These are phyloP conservation scores for Xestia sexstrigata DNA, from an alignment of 2,888 invertebrate species.

Conservation along the genomic window DNA sequence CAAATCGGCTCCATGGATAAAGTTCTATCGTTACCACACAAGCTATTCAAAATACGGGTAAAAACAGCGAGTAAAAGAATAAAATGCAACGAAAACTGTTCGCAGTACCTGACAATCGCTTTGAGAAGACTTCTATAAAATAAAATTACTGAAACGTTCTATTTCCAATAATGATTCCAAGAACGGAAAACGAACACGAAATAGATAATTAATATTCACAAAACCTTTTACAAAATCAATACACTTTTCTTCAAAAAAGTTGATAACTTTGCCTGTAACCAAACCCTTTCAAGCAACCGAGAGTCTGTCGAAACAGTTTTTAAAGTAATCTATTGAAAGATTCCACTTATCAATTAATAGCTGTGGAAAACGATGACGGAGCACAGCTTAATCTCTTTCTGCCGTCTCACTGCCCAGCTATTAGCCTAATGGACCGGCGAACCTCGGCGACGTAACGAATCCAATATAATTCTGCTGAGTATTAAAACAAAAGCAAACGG, in stretches of 20 bases:
- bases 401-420: constrained; percentile 85
- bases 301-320: constrained; percentile 59
- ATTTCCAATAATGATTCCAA: neutral
- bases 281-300: constrained; percentile 54
- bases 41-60: constrained; percentile 28
- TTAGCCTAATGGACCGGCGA: constrained; percentile 85
- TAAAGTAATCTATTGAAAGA: constrained; percentile 74
- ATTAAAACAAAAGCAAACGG: constrained; percentile 76
- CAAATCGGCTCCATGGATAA: constrained; percentile 43
- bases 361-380: constrained; percentile 83
- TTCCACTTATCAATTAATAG: constrained; percentile 84
- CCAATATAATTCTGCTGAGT: constrained; percentile 75
- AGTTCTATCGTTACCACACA: constrained; percentile 46
- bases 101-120: neutral
- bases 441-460: constrained; percentile 75
- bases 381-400: constrained; percentile 85
- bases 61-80: constrained; percentile 29
- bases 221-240: constrained; percentile 42
- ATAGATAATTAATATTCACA: constrained; percentile 36
- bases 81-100: neutral
- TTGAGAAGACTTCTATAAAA: neutral
- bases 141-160: neutral
- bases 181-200: neutral
- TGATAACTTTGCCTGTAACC: constrained; percentile 27
- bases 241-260: constrained; percentile 25